A percentile compares a stretch with the other conserved stretches of the same genome.
phyloP scores from a whole-genome alignment of 2,113 vertebrate species.

The Peucedramus taeniatus region DNA sequence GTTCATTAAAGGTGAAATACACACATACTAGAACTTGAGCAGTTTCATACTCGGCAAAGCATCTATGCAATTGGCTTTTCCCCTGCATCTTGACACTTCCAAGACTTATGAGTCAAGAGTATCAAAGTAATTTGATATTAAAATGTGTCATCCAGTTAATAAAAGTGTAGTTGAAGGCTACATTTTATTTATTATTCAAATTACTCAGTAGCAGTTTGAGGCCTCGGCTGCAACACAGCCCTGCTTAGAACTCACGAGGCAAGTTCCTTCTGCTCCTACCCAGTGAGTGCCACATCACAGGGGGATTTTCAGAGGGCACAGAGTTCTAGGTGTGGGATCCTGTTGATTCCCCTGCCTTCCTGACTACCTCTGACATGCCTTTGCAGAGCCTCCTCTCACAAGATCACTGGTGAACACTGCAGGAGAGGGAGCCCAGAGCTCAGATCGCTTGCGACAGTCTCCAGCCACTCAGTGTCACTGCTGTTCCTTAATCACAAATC shows the following conservation, averaged over 20 bases:
- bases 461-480: constrained; percentile 15
- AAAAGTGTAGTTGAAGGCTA: neutral
- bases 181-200: constrained; percentile 4
- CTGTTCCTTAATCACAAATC: neutral
- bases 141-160: neutral
- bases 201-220: neutral
- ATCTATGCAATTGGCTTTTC: neutral
- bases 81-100: neutral
- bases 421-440: neutral
- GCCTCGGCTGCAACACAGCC: neutral
- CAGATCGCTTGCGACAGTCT: neutral
- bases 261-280: neutral
- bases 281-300: neutral
- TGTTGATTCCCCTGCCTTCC: neutral
- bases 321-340: neutral
- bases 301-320: neutral
- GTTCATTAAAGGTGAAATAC: neutral
- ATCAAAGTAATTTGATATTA: constrained; percentile 9
- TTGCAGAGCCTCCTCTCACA: neutral
- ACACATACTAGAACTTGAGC: neutral
- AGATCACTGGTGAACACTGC: fast-evolving
- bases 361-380: neutral
- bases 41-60: neutral
- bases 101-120: neutral
- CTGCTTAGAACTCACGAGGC: neutral